These are phyloP conservation scores for Ectropis crepuscularia DNA, from an alignment of 2,888 invertebrate genomes.

Conservation along the genomic window DNA sequence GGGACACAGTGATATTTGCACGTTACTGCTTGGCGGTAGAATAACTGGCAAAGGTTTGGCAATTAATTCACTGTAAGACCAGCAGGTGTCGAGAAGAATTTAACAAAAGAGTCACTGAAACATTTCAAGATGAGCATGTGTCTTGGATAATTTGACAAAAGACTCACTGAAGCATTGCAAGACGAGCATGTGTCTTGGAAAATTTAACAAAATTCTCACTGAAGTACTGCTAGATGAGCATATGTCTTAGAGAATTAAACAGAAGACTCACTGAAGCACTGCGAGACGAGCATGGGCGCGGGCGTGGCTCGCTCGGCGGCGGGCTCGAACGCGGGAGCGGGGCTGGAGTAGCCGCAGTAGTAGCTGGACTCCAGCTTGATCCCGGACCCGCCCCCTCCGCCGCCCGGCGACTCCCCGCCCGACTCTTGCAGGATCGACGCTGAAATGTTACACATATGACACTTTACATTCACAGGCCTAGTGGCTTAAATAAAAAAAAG, in stretches of 20 bases:
- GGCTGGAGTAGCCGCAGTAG: conserved; percentile 82
- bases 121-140: not conserved
- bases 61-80: too few relatives aligned
- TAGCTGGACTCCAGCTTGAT: conserved; percentile 82
- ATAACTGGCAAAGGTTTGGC: too few relatives aligned
- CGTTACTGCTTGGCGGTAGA: too few relatives aligned
- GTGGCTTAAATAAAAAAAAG: too few relatives aligned
- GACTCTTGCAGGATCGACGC: conserved; percentile 97
- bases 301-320: conserved; percentile 82
- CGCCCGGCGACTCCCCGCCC: conserved; percentile 87
- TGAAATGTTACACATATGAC: conserved; percentile 74
- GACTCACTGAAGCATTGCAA: conserved; percentile 92
- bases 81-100: too few relatives aligned
- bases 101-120: too few relatives aligned
- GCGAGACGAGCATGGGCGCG: conserved; percentile 89
- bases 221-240: not conserved
- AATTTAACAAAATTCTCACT: too few relatives aligned
- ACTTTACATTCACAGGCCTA: too few relatives aligned
- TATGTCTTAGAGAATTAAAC: not conserved
- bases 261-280: conserved; percentile 89
- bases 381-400: conserved; percentile 75
- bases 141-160: conserved; percentile 4
- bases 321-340: conserved; percentile 75
- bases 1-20: too few relatives aligned
- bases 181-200: too few relatives aligned